Base-by-base conservation (phyloP, 2,888 invertebrate species). In the Tipula unca region DNA sequence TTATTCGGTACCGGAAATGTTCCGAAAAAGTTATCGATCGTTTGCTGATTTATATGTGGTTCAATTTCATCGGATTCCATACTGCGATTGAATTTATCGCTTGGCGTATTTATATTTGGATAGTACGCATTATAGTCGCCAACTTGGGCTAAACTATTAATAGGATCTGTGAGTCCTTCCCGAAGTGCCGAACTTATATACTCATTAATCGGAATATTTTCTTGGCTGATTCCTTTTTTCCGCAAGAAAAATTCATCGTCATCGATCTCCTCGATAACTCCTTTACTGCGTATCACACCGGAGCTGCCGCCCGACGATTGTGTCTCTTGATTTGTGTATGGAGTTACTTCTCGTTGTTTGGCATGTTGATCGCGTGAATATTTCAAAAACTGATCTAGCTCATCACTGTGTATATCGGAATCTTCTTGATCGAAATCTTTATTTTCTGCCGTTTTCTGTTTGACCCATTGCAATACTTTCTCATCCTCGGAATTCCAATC, bases 191-290 rank as follows among this genome's bases (percentile, higher is more conserved):
- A 93, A 88, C 94, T 95, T 86, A 96, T 92, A 89, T 95, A 96
- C 90, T 94, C 93, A 86, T 95, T 94, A 86, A 96, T 92, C 90
- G 95, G 94, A 89, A 96, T 95, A 91, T 96, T 95, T 90, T 96
- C 96, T 89, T 94, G 94, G 87, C 96, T 96, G 89, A 96, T 94
- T 87, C 96, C 96, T 89, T 95, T 94, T 90, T 95, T 95, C 87
- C 96, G 93, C 87, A 96, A 92, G 90, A 96, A 96, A 92, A 96
- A 97, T 91, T 97, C 96, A 90, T 97, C 96, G 82, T 96, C 95
- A 89, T 96, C 95, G 87, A 96, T 95, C 91, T 96, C 96, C 91
- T 96, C 96, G 88, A 97, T 93, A 2, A 96, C 94, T 0, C 94
- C 94, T 85, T 92, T 92, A 85, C 93, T 91, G 29, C 92, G 90